phyloP scores from a whole-genome alignment of 2,888 invertebrate species.

The Empis stercorea region DNA sequence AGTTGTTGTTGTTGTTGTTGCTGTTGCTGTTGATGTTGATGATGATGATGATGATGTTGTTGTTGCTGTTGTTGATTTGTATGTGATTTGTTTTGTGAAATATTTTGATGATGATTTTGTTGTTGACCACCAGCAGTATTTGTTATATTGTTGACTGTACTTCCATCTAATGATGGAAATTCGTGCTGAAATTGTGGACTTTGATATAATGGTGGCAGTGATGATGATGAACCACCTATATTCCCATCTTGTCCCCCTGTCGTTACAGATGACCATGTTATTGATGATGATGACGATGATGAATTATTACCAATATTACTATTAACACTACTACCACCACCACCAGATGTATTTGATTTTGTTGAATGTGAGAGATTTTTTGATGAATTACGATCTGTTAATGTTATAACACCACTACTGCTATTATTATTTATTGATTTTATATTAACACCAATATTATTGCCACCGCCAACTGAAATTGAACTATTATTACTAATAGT shows the following conservation, averaged over 20 bases:
- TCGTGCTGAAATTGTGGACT: constrained; percentile 91
- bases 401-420: constrained; percentile 11
- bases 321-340: neutral
- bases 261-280: constrained; percentile 49
- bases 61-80: constrained; percentile 17
- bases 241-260: constrained; percentile 29
- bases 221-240: constrained; percentile 20
- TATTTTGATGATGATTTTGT: constrained; percentile 11
- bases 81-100: constrained; percentile 17
- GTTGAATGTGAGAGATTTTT: neutral
- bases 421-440: constrained; percentile 15
- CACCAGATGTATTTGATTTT: neutral
- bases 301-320: constrained; percentile 7
- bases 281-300: constrained; percentile 37
- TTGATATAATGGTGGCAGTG: constrained; percentile 54
- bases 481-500: too few species aligned
- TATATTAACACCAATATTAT: constrained; percentile 17
- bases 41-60: constrained; percentile 21
- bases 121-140: constrained; percentile 1
- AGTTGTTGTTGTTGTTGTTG: constrained; percentile 14
- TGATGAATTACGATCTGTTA: neutral
- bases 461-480: neutral
- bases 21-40: constrained; percentile 15
- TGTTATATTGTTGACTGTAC: constrained; percentile 14
- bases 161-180: constrained; percentile 69